Percentiles rank a stretch among this genome's conserved stretches.
phyloP scores from a whole-genome alignment of 1,140 invertebrate species.

The Drosophila parabipectinata region DNA sequence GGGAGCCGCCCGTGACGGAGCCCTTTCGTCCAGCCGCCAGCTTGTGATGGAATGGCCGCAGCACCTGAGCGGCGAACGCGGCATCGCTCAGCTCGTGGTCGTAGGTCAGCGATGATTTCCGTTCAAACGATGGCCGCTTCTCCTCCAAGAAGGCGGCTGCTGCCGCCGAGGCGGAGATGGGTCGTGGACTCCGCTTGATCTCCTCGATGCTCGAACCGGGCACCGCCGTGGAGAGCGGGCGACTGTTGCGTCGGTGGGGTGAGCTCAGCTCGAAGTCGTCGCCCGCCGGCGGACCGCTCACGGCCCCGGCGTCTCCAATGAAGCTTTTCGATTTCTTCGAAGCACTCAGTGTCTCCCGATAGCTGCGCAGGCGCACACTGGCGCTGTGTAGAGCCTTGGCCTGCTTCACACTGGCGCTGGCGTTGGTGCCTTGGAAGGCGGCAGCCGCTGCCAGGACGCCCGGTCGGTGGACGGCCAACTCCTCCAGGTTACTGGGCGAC shows the following conservation, averaged over 20 bases:
- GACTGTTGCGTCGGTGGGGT: slow-evolving; percentile 83
- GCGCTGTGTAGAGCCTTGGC: slow-evolving; percentile 83
- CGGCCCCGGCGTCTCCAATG: slow-evolving; percentile 66
- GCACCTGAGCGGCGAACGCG: slow-evolving; percentile 75
- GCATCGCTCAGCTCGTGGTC: slow-evolving; percentile 74
- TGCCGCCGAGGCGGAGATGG: slow-evolving; percentile 62
- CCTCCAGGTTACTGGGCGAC: slow-evolving; percentile 80
- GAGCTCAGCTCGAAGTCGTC: slow-evolving; percentile 82
- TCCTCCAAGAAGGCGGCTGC: slow-evolving; percentile 77
- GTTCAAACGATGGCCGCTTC: slow-evolving; percentile 80
- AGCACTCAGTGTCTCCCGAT: slow-evolving; percentile 77
- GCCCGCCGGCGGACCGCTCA: slow-evolving; percentile 32
- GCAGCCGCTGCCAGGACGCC: slow-evolving; percentile 71
- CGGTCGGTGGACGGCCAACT: slow-evolving; percentile 72
- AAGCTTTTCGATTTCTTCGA: slow-evolving; percentile 84
- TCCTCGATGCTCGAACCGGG: slow-evolving; percentile 66
- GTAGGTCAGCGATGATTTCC: slow-evolving; percentile 76
- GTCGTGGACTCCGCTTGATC: slow-evolving; percentile 79
- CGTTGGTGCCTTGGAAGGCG: slow-evolving; percentile 79
- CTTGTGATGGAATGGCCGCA: slow-evolving; percentile 80
- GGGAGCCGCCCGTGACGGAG: slow-evolving; percentile 64
- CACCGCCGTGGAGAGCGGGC: slow-evolving; percentile 72
- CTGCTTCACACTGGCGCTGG: slow-evolving; percentile 79
- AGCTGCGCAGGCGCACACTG: slow-evolving; percentile 76
- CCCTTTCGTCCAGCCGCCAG: slow-evolving; percentile 72